Base-by-base conservation (phyloP, 2,888 invertebrate species). In the Anaspis maculata region DNA sequence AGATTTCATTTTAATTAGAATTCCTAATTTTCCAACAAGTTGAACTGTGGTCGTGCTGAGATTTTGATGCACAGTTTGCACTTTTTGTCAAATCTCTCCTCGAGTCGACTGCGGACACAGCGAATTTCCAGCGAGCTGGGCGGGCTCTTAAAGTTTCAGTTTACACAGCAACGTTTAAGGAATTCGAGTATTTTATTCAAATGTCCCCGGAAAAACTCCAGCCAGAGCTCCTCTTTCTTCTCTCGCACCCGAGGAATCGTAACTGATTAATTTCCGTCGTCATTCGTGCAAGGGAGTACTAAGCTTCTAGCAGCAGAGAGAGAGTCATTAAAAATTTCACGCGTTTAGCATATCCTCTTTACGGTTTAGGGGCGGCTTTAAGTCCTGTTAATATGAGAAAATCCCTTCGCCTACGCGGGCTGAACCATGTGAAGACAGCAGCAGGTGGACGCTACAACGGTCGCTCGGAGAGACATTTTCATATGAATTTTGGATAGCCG, bases 21-120 rank as follows among this genome's bases (percentile, higher is more conserved):
- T 43, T 45, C 42, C 42, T 47, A 45, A 50, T 50, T 50, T 50
- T 47, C 48, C 46, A 30, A 32, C 41, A 32, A 45, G 43, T 49
- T 46, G 39, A 45, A 44, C 41, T 32, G 37, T 14, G 15, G 35
- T 41, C 41, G 42, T 42, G 49, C 42, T 43, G 51, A 49, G 46
- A 51, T 51, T 52, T 48, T 49, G 46, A 50, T 51, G 49, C 46
- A 49, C 42, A 46, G 40, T 51, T 44, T 41, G 48, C 47, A 48
- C 43, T 52, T 52, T 52, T 52, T 49, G 48, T 41, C 32, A 34
- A 36, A 46, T 41, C 39, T 41, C 41, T 46, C 45, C n/a, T n/a
- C n/a, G n/a, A n/a, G n/a, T n/a, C n/a, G n/a, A n/a, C n/a, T n/a
- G n/a, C n/a, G n/a, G n/a, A n/a, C n/a, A n/a, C n/a, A n/a, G n/a